A percentile compares a stretch with the other conserved stretches of the same genome.
Conservation (phyloP, 2,113 vertebrate genomes). For the Forbesichthys papilliferus region DNA sequence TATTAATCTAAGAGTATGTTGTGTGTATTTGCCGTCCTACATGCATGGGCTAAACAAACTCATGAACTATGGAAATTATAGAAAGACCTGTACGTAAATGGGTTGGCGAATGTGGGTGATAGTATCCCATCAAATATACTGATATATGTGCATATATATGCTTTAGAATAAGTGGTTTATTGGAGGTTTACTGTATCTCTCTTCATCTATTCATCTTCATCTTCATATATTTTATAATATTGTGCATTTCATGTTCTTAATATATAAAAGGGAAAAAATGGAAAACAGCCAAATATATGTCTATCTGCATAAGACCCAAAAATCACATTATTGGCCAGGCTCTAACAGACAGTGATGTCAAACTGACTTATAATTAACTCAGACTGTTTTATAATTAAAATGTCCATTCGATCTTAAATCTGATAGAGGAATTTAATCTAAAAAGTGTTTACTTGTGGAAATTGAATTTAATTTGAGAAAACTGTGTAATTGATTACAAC, state of each 20-base stretch:
- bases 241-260: too few species aligned
- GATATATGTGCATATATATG: too few species aligned
- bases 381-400: constrained; percentile 66
- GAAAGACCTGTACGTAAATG: too few species aligned
- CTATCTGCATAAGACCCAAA: neutral
- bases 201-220: neutral
- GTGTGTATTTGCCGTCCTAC: too few species aligned
- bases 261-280: too few species aligned
- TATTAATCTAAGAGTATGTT: too few species aligned
- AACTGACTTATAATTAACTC: constrained; percentile 68
- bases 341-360: constrained; percentile 46
- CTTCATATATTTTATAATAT: neutral
- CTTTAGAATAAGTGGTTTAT: neutral
- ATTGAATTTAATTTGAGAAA: constrained; percentile 40
- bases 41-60: too few species aligned
- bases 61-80: too few species aligned
- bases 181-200: neutral
- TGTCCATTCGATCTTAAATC: constrained; percentile 51
- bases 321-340: too few species aligned
- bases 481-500: constrained; percentile 13
- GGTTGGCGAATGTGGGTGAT: too few species aligned
- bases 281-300: neutral
- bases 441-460: constrained; percentile 55
- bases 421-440: constrained; percentile 62
- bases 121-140: too few species aligned